Evolutionary conservation across 2,888 invertebrate species (phyloP), one percentile per base, ranked within the genome.

Genomic region (Diaperis boleti): DNA sequence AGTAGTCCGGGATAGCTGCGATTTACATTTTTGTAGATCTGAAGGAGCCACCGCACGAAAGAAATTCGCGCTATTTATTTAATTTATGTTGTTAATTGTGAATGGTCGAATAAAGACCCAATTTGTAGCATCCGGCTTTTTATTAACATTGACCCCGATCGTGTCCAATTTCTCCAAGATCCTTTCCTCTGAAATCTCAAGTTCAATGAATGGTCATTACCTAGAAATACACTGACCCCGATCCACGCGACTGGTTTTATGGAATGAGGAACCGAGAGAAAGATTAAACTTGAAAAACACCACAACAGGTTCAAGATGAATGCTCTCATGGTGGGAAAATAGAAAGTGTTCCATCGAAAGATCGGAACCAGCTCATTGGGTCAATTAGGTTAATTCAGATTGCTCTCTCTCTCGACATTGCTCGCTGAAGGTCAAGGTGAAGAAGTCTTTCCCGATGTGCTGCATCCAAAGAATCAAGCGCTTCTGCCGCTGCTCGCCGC

Each of bases 221-320:
- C 80, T 71, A 78, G 72, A 76, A 75, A 76, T 74, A 77, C 73
- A 79, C 76, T 81, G 78, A 77, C 81, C 79, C 67, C 72, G 74
- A 70, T 78, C 65, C 67, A 61, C 17, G 37, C 71, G 77, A 77
- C 78, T 76, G 77, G 78, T 77, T 78, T 70, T 72, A 61, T 69
- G 73, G 76, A 72, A 77, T 76, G 77, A 76, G 76, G 75, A 76
- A 75, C 71, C 65, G 61, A 62, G 56, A 61, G 65, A 71, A 67
- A 67, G 65, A 62, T 62, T 66, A 62, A 64, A 60, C 62, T 66
- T 57, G 61, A 66, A 33, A 56, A 41, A 50, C 20, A 14, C 35
- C 20, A n/a, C 49, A 59, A 61, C 71, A 69, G 67, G 72, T 71
- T 70, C 68, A 67, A 62, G 68, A 70, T 64, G 69, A 59, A 59